Percentiles rank a stretch among this genome's conserved stretches.
Evolutionary conservation across 2,113 vertebrate genomes (phyloP).

Genomic region (Apodemus sylvaticus): DNA sequence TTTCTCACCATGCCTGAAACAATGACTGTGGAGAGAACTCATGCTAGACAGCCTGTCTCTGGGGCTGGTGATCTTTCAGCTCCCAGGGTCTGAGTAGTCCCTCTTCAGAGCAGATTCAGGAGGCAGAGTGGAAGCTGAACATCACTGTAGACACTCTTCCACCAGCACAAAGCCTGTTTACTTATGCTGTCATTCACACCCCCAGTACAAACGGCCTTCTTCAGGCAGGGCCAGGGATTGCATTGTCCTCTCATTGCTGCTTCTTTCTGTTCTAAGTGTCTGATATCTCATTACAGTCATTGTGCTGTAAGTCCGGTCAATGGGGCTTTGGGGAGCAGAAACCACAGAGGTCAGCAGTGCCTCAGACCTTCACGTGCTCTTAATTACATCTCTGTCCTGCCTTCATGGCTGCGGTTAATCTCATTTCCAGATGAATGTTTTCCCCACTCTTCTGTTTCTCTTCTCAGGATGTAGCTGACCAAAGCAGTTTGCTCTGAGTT

Average conservation of each 20-base stretch:
- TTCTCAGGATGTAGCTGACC: not conserved
- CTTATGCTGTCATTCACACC: not conserved
- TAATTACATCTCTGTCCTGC: accelerated
- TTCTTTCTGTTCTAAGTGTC: not conserved
- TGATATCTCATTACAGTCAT: not conserved
- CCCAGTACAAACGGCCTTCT: not conserved
- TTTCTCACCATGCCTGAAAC: not conserved
- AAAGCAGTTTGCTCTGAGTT: not conserved
- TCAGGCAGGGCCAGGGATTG: accelerated
- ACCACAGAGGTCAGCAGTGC: not conserved
- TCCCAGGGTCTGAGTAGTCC: too few species aligned
- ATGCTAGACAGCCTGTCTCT: not conserved
- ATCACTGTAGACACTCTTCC: accelerated
- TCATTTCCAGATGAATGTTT: not conserved
- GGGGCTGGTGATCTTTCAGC: not conserved
- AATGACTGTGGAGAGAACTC: not conserved
- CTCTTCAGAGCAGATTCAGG: not conserved
- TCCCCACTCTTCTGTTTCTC: not conserved
- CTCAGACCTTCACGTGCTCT: not conserved
- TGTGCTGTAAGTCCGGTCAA: not conserved
- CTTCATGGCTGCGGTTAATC: not conserved
- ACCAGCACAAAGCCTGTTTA: not conserved
- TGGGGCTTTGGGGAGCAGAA: not conserved
- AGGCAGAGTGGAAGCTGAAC: not conserved
- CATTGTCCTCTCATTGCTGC: accelerated